These are phyloP conservation scores for Candidula unifasciata DNA, from an alignment of 2,888 invertebrate species.

Conservation along the genomic window DNA sequence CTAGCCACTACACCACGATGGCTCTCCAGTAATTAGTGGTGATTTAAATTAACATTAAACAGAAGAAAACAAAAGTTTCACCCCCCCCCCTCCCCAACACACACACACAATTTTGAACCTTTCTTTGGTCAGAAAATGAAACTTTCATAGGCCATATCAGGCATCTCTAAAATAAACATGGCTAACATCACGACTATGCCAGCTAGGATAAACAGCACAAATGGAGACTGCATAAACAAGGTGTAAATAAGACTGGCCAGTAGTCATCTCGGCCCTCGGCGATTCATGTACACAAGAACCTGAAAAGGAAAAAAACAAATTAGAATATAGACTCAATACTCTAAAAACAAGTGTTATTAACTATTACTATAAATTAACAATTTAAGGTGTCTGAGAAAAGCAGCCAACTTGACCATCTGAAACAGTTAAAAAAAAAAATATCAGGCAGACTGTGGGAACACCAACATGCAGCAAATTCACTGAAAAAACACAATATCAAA, in stretches of 20 bases:
- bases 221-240: slow-evolving; percentile 27
- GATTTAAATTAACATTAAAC: not conserved
- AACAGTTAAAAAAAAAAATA: no score
- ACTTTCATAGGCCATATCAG: slow-evolving; percentile 25
- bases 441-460: no score
- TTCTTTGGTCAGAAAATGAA: slow-evolving; percentile 31
- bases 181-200: not conserved
- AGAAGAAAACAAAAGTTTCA: not conserved
- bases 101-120: not conserved
- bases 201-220: slow-evolving; percentile 20
- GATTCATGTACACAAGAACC: slow-evolving; percentile 47
- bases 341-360: not conserved
- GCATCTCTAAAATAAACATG: slow-evolving; percentile 7
- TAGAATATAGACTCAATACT: not conserved
- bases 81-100: not conserved
- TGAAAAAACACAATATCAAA: no score
- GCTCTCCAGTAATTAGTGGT: no score
- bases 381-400: no score
- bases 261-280: slow-evolving; percentile 48
- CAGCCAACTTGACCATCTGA: no score
- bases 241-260: not conserved
- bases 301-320: slow-evolving; percentile 10
- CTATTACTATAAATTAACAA: not conserved
- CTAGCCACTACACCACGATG: no score
- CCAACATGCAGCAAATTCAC: no score